These are phyloP conservation scores for Alexandromys fortis DNA, from an alignment of 2,113 vertebrate genomes.

Conservation along the genomic window DNA sequence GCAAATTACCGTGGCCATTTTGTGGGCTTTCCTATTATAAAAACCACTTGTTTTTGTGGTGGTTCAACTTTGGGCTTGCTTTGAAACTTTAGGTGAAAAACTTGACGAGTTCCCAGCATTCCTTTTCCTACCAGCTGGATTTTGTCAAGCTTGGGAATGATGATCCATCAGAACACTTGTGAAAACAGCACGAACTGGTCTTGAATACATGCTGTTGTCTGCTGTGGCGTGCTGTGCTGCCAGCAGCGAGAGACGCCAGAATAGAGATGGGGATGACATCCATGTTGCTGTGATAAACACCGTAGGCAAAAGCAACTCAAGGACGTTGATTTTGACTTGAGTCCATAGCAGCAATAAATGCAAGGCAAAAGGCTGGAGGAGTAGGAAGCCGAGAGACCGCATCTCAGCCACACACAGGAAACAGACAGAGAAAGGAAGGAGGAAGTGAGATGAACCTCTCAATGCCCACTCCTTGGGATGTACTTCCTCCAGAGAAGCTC, in stretches of 20 bases:
- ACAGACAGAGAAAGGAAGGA: not conserved
- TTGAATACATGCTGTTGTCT: not conserved
- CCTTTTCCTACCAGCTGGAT: not conserved
- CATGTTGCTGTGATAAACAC: not conserved
- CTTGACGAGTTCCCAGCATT: constrained; percentile 42
- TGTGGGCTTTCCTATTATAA: constrained; percentile 59
- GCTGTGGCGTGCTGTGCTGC: not conserved
- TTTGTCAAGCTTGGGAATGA: not conserved
- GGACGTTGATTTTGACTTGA: not conserved
- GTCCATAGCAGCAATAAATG: not conserved
- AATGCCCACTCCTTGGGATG: not conserved
- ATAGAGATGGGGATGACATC: not conserved
- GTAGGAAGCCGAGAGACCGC: not conserved
- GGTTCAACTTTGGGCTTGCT: constrained; percentile 52
- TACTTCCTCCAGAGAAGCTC: not conserved
- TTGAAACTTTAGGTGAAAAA: constrained; percentile 70
- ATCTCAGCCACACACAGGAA: not conserved
- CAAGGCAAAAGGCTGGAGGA: no score
- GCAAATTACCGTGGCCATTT: constrained; percentile 66
- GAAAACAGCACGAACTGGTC: not conserved
- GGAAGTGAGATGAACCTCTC: not conserved
- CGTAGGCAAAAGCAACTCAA: not conserved
- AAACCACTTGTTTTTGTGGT: constrained; percentile 59
- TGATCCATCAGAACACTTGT: not conserved
- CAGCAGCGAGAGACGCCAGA: not conserved